Evolutionary conservation across 2,113 vertebrate genomes (phyloP).

Genomic region (Eretmochelys imbricata): DNA sequence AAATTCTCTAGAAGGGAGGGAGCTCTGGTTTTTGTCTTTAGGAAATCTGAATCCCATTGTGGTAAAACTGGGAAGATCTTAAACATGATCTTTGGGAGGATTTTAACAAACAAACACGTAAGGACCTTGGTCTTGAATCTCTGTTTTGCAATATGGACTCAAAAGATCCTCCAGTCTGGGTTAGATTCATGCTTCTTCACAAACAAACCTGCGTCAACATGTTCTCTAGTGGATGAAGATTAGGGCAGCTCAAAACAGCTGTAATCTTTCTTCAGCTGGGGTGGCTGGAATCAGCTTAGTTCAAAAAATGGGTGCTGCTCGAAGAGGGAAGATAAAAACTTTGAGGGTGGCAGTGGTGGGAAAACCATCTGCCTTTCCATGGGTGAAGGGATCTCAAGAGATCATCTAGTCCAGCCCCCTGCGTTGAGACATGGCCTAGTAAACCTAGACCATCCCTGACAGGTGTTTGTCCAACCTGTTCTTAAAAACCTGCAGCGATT

Average conservation of each 20-base stretch:
- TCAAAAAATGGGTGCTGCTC: neutral
- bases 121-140: neutral
- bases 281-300: neutral
- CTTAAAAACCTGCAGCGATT: neutral
- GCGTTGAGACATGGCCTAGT: neutral
- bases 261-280: neutral
- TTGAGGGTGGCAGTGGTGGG: neutral
- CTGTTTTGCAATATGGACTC: neutral
- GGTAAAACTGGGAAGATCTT: neutral
- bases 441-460: neutral
- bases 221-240: neutral
- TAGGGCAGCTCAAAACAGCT: neutral
- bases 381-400: neutral
- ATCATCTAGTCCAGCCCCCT: neutral
- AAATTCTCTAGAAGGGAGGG: neutral
- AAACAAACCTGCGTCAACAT: neutral
- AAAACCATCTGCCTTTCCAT: neutral
- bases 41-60: slow-evolving; percentile 1
- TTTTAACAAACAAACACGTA: neutral
- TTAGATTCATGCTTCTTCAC: neutral
- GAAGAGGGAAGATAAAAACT: neutral
- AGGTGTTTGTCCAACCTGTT: neutral
- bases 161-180: neutral
- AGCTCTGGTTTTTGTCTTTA: neutral
- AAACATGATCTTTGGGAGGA: slow-evolving; percentile 16